phyloP scores from a whole-genome alignment of 2,888 invertebrate genomes.

The Rotaria magnacalcarata region DNA sequence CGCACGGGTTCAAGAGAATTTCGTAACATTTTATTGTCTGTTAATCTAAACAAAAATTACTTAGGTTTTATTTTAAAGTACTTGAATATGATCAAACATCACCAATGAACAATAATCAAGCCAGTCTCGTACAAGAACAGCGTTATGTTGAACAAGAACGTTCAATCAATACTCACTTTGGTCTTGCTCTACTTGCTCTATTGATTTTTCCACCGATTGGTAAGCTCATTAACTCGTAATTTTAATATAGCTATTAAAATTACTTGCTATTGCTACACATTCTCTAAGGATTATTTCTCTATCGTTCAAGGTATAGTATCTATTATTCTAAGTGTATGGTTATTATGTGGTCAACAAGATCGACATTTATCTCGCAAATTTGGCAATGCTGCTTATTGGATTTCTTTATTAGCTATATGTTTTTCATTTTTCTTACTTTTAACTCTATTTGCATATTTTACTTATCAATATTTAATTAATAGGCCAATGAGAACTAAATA shows the following conservation, averaged over 20 bases:
- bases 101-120: not conserved
- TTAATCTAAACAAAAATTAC: no score
- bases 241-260: no score
- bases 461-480: not conserved
- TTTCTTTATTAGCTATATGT: not conserved
- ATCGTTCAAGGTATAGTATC: not conserved
- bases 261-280: no score
- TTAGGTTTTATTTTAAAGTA: not conserved
- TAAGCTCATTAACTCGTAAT: not conserved
- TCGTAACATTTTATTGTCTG: not conserved
- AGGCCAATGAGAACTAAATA: not conserved
- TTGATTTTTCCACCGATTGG: constrained; percentile 4
- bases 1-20: constrained; percentile 2
- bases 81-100: not conserved
- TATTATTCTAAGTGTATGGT: not conserved
- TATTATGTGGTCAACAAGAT: not conserved
- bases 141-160: not conserved
- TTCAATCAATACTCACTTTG: not conserved
- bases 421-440: not conserved
- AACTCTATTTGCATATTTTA: not conserved
- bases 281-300: no score
- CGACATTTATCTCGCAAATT: not conserved
- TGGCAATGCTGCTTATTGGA: not conserved
- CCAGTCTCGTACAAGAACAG: not conserved
- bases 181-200: not conserved